A percentile compares a stretch with the other conserved stretches of the same genome.
phyloP scores from a whole-genome alignment of 2,797 vertebrate species.

The Chrosomus eos region DNA sequence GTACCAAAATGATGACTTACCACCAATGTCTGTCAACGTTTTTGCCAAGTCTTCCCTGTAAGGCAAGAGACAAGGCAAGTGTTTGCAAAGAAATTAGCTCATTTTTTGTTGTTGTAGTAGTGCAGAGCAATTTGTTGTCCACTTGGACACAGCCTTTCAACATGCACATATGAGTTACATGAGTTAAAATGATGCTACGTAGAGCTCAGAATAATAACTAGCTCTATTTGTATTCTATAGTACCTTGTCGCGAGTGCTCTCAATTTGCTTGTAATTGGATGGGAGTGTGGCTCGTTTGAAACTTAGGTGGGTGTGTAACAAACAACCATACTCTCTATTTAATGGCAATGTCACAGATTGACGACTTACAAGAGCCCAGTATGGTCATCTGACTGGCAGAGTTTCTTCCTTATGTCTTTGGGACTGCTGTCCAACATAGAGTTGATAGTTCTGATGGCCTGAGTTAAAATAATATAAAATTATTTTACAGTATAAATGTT shows the following conservation, averaged over 20 bases:
- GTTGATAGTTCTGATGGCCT: constrained; percentile 83
- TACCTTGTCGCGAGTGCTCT: not conserved
- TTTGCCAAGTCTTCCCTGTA: constrained; percentile 81
- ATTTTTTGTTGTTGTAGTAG: not conserved
- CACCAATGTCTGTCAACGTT: constrained; percentile 79
- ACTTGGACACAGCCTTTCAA: constrained; percentile 41
- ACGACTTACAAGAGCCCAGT: constrained; percentile 75
- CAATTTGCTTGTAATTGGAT: not conserved
- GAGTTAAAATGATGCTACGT: not conserved
- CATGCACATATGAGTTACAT: not conserved
- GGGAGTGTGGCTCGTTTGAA: not conserved
- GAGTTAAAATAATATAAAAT: not conserved
- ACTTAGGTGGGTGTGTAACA: not conserved
- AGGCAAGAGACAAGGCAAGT: constrained; percentile 61
- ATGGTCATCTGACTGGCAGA: constrained; percentile 72
- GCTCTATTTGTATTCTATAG: not conserved
- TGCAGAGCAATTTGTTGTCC: not conserved
- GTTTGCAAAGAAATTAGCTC: not conserved
- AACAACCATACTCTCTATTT: not conserved
- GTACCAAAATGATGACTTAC: constrained; percentile 70
- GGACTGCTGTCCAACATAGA: constrained; percentile 72
- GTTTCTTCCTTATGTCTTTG: constrained; percentile 72
- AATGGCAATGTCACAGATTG: not conserved
- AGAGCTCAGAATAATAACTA: not conserved
- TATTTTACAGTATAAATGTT: not conserved